phyloP scores from a whole-genome alignment of 2,888 invertebrate genomes.

The Limulus polyphemus region DNA sequence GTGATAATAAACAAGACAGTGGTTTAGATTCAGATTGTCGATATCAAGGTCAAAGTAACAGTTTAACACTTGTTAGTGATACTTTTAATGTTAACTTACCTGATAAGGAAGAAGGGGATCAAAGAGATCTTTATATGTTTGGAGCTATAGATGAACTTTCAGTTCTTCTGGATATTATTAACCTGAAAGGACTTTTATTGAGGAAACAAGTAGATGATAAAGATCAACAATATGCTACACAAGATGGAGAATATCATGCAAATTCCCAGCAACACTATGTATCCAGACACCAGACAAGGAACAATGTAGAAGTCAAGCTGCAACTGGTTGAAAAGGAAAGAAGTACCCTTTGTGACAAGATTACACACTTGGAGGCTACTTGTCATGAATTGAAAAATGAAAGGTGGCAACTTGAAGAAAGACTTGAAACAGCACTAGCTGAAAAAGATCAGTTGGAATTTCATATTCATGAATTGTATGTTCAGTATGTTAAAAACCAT shows the following conservation, averaged over 20 bases:
- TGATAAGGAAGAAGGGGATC: conserved; percentile 1
- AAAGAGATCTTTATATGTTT: not conserved
- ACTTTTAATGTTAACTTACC: not conserved
- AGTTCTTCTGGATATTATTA: conserved; percentile 16
- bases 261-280: too few species aligned
- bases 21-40: conserved; percentile 21
- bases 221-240: not conserved
- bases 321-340: conserved; percentile 17
- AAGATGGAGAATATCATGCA: not conserved
- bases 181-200: conserved; percentile 12
- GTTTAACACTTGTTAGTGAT: conserved; percentile 1
- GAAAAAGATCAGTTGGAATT: conserved; percentile 18
- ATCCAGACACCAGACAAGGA: not conserved
- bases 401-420: conserved; percentile 11
- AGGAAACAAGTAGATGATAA: conserved; percentile 12
- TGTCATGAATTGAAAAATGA: conserved; percentile 14
- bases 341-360: conserved; percentile 10
- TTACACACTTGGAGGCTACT: conserved; percentile 17
- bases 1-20: conserved; percentile 16
- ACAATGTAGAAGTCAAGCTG: conserved; percentile 14
- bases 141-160: conserved; percentile 11
- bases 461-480: conserved; percentile 9
- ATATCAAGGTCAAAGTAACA: conserved; percentile 6
- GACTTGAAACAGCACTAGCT: conserved; percentile 9
- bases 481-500: conserved; percentile 2